phyloP scores from a whole-genome alignment of 2,888 invertebrate genomes.

The Timema cristinae region DNA sequence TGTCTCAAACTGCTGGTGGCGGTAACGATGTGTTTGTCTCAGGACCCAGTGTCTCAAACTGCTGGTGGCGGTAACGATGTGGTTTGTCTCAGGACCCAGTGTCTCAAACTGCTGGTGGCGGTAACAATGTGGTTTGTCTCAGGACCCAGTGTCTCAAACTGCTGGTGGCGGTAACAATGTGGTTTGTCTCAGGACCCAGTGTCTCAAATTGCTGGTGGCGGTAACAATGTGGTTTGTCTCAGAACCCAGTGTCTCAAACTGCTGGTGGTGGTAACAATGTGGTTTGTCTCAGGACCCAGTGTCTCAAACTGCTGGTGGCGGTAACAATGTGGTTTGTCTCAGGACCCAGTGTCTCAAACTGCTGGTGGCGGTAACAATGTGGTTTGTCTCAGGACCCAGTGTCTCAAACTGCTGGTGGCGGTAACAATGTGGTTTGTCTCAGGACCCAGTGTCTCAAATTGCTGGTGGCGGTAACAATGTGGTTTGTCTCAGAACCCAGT shows the following conservation, averaged over 20 bases:
- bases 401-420: conserved; percentile 80
- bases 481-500: conserved; percentile 72
- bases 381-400: conserved; percentile 72
- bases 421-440: conserved; percentile 75
- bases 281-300: conserved; percentile 72
- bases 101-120: conserved; percentile 80
- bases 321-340: conserved; percentile 75
- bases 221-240: conserved; percentile 75
- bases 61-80: conserved; percentile 84
- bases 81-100: conserved; percentile 72
- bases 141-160: conserved; percentile 82
- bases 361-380: conserved; percentile 84
- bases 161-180: conserved; percentile 84
- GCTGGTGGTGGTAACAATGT: conserved; percentile 84
- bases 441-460: conserved; percentile 82
- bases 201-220: conserved; percentile 80
- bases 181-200: conserved; percentile 72
- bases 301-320: conserved; percentile 80
- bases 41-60: conserved; percentile 82
- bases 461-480: conserved; percentile 84
- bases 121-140: conserved; percentile 75
- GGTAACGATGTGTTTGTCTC: conserved; percentile 72
- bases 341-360: conserved; percentile 82
- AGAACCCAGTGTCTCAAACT: conserved; percentile 82
- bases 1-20: conserved; percentile 84